These are phyloP conservation scores for Cliona cf. orientalis DNA, from an alignment of 37 sponge, comb jelly and placozoan species.

Conservation along the genomic window DNA sequence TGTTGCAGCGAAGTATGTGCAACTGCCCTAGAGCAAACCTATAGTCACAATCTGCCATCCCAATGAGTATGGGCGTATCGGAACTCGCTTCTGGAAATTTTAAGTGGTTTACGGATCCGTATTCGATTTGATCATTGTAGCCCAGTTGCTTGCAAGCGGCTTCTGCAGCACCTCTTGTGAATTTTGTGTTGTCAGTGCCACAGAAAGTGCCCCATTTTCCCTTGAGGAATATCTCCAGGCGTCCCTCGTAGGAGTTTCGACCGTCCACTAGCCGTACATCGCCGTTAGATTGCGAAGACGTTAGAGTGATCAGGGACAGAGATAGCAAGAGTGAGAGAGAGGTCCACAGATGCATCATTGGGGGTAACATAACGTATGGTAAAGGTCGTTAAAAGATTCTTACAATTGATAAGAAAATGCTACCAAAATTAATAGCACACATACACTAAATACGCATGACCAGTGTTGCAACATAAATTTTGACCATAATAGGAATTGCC, in stretches of 20 bases:
- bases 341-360: no score
- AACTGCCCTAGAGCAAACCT: no score
- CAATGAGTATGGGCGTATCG: neutral
- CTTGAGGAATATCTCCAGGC: neutral
- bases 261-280: neutral
- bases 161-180: conserved; percentile 5
- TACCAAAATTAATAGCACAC: no score
- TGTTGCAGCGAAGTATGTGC: conserved; percentile 11
- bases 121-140: neutral
- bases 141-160: conserved; percentile 7
- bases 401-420: no score
- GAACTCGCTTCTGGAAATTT: neutral
- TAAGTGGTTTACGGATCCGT: neutral
- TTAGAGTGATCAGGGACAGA: no score
- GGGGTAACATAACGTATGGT: no score
- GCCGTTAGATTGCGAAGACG: neutral
- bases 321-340: no score
- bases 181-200: neutral
- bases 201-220: neutral
- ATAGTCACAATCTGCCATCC: no score
- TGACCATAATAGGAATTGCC: no score
- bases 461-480: no score
- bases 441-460: no score
- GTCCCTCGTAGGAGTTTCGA: neutral
- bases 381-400: no score